Evolutionary conservation across 2,888 invertebrate species (phyloP), one percentile per base, ranked within the genome.

Genomic region (Rotaria socialis): DNA sequence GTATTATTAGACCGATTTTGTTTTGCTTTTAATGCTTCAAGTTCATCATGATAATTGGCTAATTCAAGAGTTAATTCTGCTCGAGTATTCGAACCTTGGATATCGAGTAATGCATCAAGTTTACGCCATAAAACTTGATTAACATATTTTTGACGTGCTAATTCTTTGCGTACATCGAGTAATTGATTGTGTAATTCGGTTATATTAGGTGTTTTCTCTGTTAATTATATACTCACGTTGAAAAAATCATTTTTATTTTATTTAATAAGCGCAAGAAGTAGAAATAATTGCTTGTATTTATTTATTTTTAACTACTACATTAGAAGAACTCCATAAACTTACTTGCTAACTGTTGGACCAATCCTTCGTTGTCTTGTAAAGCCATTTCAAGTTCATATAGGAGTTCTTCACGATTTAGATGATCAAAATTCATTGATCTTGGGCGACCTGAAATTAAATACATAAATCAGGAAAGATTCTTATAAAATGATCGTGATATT

Each of bases 61-160:
- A 80, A 80, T 80, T 80, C 80, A 24, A 47, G 16, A 14, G 80
- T 47, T 80, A 80, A 80, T 80, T 80, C 80, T 3, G 80, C 80
- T n/a, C 80, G 80, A 14, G 80, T 80, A 67, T 67, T 67, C 47
- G 80, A 80, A 80, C 80, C 80, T 41, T 80, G 35, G 2, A 80
- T 80, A 80, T 43, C 80, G 19, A 24, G 11, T n/a, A 80, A n/a
- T 24, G 80, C 80, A 47, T 80, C 80, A 47, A 80, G 47, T 80
- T 80, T 80, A 11, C 80, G 43, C 80, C 80, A 80, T 80, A 80
- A 47, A 47, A 80, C 80, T 80, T 80, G 80, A 80, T 80, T 80
- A 47, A 80, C 47, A 80, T 80, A 80, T 47, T 80, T 80, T 47
- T 43, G 47, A 3, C 80, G 47, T 47, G 80, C 80, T 75, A 80